Conservation (phyloP, 2,888 invertebrate genomes). For the Coenonympha glycerion region DNA sequence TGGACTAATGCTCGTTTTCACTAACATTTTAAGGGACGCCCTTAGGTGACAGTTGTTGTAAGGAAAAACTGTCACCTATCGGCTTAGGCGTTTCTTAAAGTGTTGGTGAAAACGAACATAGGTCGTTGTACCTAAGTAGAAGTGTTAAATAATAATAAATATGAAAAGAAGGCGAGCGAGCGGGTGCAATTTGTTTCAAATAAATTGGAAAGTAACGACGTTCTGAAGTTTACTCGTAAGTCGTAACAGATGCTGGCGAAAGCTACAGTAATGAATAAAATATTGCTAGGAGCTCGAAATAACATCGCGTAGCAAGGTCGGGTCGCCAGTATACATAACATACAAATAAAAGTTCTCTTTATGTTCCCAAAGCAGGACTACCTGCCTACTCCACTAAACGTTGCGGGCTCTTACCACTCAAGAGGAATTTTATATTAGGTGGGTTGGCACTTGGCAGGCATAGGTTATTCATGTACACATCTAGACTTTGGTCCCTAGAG, state of each 20-base stretch:
- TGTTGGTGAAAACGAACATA: too few species aligned
- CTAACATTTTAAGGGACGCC: too few species aligned
- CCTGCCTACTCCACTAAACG: slow-evolving; percentile 9
- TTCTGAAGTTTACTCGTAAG: slow-evolving; percentile 6
- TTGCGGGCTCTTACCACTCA: background rate
- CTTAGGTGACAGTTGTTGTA: too few species aligned
- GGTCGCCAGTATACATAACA: slow-evolving; percentile 18
- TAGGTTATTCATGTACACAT: background rate
- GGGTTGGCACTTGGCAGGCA: too few species aligned
- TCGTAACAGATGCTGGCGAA: slow-evolving; percentile 13
- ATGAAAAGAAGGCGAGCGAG: background rate
- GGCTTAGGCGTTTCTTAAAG: too few species aligned
- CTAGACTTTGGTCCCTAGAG: too few species aligned
- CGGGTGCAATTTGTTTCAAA: background rate
- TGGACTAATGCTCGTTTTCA: too few species aligned
- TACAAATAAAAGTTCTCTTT: slow-evolving; percentile 16
- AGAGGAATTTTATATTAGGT: background rate
- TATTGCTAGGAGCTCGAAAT: slow-evolving; percentile 27
- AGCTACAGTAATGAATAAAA: slow-evolving; percentile 28
- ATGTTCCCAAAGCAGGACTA: slow-evolving; percentile 7
- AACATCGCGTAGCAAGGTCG: slow-evolving; percentile 27
- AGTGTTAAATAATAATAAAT: background rate
- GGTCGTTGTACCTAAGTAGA: too few species aligned
- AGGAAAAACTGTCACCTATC: too few species aligned
- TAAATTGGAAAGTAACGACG: slow-evolving; percentile 6